Evolutionary conservation across 2,888 invertebrate species (phyloP), one percentile per base, ranked within the genome.

Genomic region (Heliconius sara): DNA sequence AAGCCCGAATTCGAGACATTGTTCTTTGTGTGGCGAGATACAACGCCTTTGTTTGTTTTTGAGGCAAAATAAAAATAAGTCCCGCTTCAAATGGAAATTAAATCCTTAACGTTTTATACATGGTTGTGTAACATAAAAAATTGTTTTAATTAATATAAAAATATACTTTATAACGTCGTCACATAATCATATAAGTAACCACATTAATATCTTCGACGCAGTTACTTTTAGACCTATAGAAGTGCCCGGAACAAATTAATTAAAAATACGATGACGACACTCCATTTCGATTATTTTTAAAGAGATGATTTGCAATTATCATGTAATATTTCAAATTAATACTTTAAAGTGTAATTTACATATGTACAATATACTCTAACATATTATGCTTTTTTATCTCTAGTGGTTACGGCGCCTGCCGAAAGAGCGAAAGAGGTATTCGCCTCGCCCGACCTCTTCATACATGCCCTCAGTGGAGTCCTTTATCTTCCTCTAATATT

Each of bases 221-320:
- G 34, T 25, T 47, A 67, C 47, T 47, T 67, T 67, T 6, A 30
- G 66, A 67, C 30, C 13, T 25, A 47, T 47, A 52, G 39, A 68
- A 76, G 30, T 67, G 57, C 34, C 67, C 39, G 25, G 34, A 68
- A 68, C 25, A 68, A 76, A 76, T 76, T 76, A 52, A 9, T 25
- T n/a, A 67, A 67, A 76, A 76, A 67, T 7, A 67, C 30, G 57
- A 47, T 68, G 25, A 76, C 52, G 67, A 34, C 13, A 22, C 67
- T 76, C 57, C n/a, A 57, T 52, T 34, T 68, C 16, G 47, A 47
- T 66, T 16, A n/a, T 52, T 30, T 4, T 39, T 47, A n/a, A 67
- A n/a, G 39, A 68, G n/a, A 39, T 12, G 5, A 39, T 39, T 68
- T n/a, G 68, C 39, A 39, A 39, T 68, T 68, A 39, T 68, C 39